Conservation (phyloP, 2,113 vertebrate genomes). For the Pyxicephalus adspersus region DNA sequence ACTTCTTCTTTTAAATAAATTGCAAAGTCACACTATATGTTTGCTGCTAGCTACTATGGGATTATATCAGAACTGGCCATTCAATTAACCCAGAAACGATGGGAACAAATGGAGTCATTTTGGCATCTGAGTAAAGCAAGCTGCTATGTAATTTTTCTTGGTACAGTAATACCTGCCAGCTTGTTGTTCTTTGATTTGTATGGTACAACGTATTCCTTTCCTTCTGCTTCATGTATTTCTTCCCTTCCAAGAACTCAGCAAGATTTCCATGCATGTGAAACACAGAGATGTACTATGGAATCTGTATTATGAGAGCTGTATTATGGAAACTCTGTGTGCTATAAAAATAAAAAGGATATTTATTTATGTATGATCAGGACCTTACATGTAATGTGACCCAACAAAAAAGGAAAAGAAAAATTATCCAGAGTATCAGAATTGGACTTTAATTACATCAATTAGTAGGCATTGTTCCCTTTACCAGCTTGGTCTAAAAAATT, state of each 20-base stretch:
- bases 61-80: constrained; percentile 28
- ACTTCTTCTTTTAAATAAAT: no score
- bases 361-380: no score
- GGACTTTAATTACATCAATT: no score
- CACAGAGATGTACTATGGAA: neutral
- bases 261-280: neutral
- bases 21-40: neutral
- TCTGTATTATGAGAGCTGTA: no score
- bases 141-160: constrained; percentile 21
- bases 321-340: no score
- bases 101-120: constrained; percentile 31
- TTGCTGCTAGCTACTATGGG: neutral
- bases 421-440: no score
- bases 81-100: neutral
- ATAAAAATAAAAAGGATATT: no score
- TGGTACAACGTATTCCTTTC: constrained; percentile 27
- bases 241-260: neutral
- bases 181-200: constrained; percentile 28
- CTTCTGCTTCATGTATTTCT: neutral
- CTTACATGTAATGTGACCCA: no score
- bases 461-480: no score
- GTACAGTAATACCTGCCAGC: constrained; percentile 35
- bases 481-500: no score
- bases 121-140: constrained; percentile 42
- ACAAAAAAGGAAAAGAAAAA: no score